A percentile compares a stretch with the other conserved stretches of the same genome.
Evolutionary conservation across 1,140 invertebrate genomes (phyloP).

Genomic region (Drosophila cardini): DNA sequence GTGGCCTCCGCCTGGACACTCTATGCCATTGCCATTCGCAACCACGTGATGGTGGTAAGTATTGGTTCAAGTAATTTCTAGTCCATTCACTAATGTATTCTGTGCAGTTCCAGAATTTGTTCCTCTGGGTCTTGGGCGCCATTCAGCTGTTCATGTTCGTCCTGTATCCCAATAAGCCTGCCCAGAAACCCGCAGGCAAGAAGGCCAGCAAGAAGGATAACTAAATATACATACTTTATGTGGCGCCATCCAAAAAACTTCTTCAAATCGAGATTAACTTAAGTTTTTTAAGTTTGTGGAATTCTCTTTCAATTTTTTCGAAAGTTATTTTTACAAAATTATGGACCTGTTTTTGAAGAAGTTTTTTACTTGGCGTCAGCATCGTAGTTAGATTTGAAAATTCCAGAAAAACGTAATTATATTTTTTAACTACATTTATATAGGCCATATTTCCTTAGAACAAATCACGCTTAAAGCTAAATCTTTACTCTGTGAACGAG

Average conservation of each 20-base stretch:
- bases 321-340: neutral
- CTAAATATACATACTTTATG: constrained; percentile 36
- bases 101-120: constrained; percentile 89
- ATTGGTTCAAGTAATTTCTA: neutral
- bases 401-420: constrained; percentile 16
- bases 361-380: constrained; percentile 7
- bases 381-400: constrained; percentile 21
- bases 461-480: constrained; percentile 22
- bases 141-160: constrained; percentile 88
- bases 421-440: constrained; percentile 26
- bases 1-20: constrained; percentile 91
- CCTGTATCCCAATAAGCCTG: constrained; percentile 86
- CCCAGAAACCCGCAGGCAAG: constrained; percentile 84
- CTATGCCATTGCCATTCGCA: constrained; percentile 91
- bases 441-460: constrained; percentile 24
- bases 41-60: constrained; percentile 92
- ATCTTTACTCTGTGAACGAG: neutral
- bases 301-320: neutral
- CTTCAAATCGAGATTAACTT: neutral
- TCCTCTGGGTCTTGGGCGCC: constrained; percentile 87
- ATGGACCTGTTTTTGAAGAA: neutral
- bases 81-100: neutral
- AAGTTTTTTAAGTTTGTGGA: neutral
- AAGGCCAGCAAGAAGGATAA: constrained; percentile 62
- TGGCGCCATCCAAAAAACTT: constrained; percentile 37